Conservation (phyloP, 2,888 invertebrate species). For the Hemicrepidius hirtus region DNA sequence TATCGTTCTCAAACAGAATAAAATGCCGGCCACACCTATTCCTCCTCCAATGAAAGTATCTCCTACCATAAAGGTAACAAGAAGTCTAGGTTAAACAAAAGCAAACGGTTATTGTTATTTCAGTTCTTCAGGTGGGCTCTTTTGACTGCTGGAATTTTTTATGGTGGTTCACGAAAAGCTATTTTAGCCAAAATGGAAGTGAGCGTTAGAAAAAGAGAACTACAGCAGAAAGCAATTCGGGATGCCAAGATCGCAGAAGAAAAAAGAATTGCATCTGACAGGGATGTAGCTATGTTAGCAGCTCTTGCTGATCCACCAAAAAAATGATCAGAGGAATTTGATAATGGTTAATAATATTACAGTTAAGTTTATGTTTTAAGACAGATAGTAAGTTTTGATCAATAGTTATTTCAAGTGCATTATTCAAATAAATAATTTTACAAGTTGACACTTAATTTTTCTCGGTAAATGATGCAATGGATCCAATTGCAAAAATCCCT, state of each 20-base stretch:
- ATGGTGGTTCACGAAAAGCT: background rate
- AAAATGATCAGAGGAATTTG: background rate
- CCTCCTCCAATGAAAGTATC: constrained; percentile 23
- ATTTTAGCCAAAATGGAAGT: constrained; percentile 54
- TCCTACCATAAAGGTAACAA: constrained; percentile 26
- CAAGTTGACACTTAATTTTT: no score
- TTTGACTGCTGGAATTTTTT: background rate
- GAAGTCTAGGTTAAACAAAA: background rate
- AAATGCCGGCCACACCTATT: constrained; percentile 1
- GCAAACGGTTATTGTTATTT: background rate
- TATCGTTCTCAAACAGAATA: background rate
- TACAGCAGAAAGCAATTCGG: constrained; percentile 60
- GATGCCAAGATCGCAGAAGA: constrained; percentile 61
- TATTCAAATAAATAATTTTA: no score
- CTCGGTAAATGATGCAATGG: no score
- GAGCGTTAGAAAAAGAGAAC: constrained; percentile 60
- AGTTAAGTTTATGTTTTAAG: no score
- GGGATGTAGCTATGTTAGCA: constrained; percentile 45
- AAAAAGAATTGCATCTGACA: constrained; percentile 49
- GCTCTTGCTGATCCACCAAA: constrained; percentile 15
- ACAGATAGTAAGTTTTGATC: no score
- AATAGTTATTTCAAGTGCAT: no score
- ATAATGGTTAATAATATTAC: no score
- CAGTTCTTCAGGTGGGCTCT: constrained; percentile 2
- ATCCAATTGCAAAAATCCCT: no score